phyloP scores from a whole-genome alignment of 2,113 vertebrate genomes.

The Pyxicephalus adspersus region DNA sequence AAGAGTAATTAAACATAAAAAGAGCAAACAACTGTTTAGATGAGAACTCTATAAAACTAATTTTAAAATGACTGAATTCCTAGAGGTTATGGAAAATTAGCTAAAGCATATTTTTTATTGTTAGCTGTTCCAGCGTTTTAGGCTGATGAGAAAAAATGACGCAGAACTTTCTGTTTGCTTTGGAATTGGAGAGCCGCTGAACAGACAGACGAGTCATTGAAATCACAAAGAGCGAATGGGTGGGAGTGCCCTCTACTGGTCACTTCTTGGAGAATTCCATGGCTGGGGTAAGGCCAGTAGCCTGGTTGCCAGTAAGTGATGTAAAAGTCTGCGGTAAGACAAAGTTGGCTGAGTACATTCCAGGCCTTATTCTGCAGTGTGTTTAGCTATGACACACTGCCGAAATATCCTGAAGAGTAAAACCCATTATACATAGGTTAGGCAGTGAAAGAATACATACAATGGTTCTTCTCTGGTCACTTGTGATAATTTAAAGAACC shows the following conservation, averaged over 20 bases:
- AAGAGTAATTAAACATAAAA: neutral
- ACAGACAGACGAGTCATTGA: slow-evolving; percentile 30
- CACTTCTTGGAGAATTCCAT: neutral
- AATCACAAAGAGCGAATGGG: neutral
- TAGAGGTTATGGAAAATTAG: slow-evolving; percentile 2
- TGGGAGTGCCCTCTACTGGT: slow-evolving; percentile 33
- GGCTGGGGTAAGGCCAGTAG: slow-evolving; percentile 9
- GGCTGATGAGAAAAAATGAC: slow-evolving; percentile 17
- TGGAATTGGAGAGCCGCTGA: slow-evolving; percentile 1
- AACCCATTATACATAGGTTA: neutral
- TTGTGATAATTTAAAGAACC: too few species aligned
- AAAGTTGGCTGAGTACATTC: slow-evolving; percentile 6
- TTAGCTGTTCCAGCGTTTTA: neutral
- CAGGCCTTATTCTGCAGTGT: neutral
- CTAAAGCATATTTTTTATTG: slow-evolving; percentile 20
- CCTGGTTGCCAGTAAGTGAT: slow-evolving; percentile 10
- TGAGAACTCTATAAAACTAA: neutral
- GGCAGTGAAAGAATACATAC: neutral
- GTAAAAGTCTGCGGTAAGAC: slow-evolving; percentile 28
- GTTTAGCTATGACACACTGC: neutral
- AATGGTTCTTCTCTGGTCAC: too few species aligned
- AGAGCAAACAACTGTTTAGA: neutral
- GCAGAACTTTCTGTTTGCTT: slow-evolving; percentile 33
- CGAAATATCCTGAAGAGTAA: neutral
- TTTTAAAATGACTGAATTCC: neutral